Evolutionary conservation across 1,140 invertebrate genomes (phyloP).

Genomic region (Calliopsis andreniformis): DNA sequence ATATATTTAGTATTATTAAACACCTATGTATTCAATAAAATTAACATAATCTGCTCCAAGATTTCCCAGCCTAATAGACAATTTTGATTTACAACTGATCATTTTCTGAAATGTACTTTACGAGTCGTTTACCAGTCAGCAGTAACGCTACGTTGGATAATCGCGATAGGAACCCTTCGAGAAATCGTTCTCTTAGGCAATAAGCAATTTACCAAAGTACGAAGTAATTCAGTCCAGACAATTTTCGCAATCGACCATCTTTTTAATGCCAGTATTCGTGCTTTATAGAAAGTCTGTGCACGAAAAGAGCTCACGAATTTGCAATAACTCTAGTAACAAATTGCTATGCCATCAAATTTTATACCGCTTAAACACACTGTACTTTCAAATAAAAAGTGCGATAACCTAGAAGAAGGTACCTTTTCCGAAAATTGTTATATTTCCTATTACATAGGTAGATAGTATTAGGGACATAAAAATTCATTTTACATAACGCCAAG

Average conservation of each 20-base stretch:
- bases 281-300: constrained; percentile 5
- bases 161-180: constrained; percentile 25
- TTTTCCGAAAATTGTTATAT: no score
- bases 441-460: no score
- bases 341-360: not conserved
- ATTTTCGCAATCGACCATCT: constrained; percentile 52
- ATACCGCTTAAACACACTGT: not conserved
- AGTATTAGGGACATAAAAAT: no score
- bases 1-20: no score
- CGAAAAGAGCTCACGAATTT: not conserved
- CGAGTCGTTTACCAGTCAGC: constrained; percentile 30
- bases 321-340: not conserved
- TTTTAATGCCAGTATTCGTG: constrained; percentile 42
- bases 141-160: constrained; percentile 34
- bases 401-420: no score
- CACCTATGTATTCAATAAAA: no score
- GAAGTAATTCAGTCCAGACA: constrained; percentile 46
- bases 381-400: not conserved
- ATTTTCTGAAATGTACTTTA: constrained; percentile 46
- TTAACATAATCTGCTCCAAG: not conserved
- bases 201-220: constrained; percentile 57
- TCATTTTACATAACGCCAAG: no score
- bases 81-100: constrained; percentile 43
- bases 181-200: constrained; percentile 52
- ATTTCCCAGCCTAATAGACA: constrained; percentile 29